These are phyloP conservation scores for Caiman crocodilus DNA, from an alignment of 2,797 vertebrate species.

Conservation along the genomic window DNA sequence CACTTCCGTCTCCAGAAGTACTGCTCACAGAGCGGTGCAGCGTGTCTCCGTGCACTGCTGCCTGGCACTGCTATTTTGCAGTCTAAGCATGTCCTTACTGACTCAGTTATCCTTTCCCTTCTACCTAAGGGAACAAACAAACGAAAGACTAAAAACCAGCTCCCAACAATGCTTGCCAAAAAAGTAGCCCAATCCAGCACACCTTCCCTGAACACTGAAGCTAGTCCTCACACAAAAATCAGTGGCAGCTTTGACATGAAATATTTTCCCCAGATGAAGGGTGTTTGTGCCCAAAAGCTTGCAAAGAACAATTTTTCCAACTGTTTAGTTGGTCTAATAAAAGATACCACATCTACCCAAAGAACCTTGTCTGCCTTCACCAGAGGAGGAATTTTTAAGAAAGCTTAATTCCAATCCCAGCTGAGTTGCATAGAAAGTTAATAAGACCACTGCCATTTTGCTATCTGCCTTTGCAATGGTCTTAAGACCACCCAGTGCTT, in stretches of 20 bases:
- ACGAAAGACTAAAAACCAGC: neutral
- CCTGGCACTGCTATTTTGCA: too few species aligned
- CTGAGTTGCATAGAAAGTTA: neutral
- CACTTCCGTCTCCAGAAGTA: too few species aligned
- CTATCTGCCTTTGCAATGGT: slow-evolving; percentile 39
- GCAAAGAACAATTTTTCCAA: too few species aligned
- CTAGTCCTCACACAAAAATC: neutral
- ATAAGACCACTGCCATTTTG: slow-evolving; percentile 14
- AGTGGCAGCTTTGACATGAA: slow-evolving; percentile 1
- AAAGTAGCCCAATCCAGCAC: neutral
- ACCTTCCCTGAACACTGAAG: neutral
- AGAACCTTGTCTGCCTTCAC: neutral
- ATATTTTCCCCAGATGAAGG: neutral
- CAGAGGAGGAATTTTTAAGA: neutral
- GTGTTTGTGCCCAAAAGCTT: too few species aligned
- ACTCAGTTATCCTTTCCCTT: neutral
- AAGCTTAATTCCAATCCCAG: slow-evolving; percentile 26
- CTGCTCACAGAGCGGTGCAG: too few species aligned
- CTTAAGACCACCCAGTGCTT: slow-evolving; percentile 36
- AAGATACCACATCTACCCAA: too few species aligned
- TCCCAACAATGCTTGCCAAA: neutral
- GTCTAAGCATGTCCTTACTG: too few species aligned
- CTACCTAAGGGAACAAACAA: neutral
- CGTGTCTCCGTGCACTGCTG: too few species aligned
- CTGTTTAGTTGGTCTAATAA: too few species aligned